Evolutionary conservation across 1,140 invertebrate species (phyloP).

Genomic region (Helicoverpa armigera): DNA sequence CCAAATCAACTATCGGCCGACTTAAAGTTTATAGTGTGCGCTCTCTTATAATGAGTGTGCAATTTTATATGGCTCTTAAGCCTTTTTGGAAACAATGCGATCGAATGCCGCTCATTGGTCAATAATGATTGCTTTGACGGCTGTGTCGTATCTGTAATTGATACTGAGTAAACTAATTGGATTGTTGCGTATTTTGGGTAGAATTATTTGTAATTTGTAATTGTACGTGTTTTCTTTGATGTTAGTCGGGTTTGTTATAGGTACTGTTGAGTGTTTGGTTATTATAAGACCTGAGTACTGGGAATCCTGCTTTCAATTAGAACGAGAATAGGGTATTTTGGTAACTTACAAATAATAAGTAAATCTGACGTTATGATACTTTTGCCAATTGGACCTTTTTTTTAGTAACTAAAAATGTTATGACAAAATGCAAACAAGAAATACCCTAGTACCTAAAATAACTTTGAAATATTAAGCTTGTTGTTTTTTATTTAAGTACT

Average conservation of each 20-base stretch:
- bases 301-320: no score
- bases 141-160: constrained; percentile 35
- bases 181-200: constrained; percentile 12
- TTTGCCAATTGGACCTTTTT: no score
- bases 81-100: constrained; percentile 7
- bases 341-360: no score
- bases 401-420: no score
- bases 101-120: background rate
- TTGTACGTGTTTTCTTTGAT: constrained; percentile 8
- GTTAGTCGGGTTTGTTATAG: background rate
- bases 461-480: no score
- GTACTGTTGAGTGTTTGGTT: background rate
- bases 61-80: constrained; percentile 23
- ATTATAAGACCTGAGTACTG: background rate
- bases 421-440: no score
- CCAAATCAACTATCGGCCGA: no score
- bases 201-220: background rate
- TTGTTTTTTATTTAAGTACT: no score
- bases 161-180: constrained; percentile 33
- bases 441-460: no score
- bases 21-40: no score
- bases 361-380: no score
- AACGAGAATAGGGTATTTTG: no score
- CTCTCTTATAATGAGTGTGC: constrained; percentile 22
- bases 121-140: constrained; percentile 13